Conservation (phyloP, 2,888 invertebrate genomes). For the Synergus laeviventris region DNA sequence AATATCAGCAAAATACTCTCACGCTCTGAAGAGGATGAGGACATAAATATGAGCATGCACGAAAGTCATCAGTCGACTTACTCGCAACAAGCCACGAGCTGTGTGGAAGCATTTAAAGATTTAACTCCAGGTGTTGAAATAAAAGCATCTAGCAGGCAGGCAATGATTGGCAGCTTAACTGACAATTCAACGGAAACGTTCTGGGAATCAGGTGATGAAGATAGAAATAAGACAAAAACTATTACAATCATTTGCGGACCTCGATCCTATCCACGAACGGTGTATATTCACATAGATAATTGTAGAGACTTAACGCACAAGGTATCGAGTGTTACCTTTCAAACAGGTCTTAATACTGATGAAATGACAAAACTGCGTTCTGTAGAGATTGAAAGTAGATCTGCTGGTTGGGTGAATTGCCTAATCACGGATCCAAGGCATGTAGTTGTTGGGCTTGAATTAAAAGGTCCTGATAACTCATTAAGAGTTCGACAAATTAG, state of each 20-base stretch:
- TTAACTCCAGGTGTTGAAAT: slow-evolving; percentile 87
- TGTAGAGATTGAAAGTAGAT: slow-evolving; percentile 90
- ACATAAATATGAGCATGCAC: slow-evolving; percentile 79
- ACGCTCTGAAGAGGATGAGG: slow-evolving; percentile 90
- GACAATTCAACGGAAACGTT: slow-evolving; percentile 98
- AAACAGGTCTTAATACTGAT: slow-evolving; percentile 88
- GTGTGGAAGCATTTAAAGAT: slow-evolving; percentile 84
- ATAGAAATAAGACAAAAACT: slow-evolving; percentile 93
- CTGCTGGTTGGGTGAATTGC: slow-evolving; percentile 94
- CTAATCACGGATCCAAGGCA: slow-evolving; percentile 81
- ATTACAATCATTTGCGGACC: slow-evolving; percentile 79
- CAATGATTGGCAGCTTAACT: slow-evolving; percentile 94
- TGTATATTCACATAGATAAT: slow-evolving; percentile 96
- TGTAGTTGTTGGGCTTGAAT: slow-evolving; percentile 85
- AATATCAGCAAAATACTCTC: slow-evolving; percentile 97
- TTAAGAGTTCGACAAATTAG: slow-evolving; percentile 91
- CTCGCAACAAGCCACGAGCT: slow-evolving; percentile 75
- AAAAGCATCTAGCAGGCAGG: slow-evolving; percentile 94
- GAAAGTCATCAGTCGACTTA: slow-evolving; percentile 78
- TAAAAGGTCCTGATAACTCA: slow-evolving; percentile 94
- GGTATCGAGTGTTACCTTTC: slow-evolving; percentile 90
- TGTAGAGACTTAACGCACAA: slow-evolving; percentile 95
- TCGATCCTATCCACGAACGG: slow-evolving; percentile 82
- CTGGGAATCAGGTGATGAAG: slow-evolving; percentile 99
- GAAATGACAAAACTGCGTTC: slow-evolving; percentile 88